Percentiles rank a stretch among this genome's conserved stretches.
Conservation (phyloP, 2,888 invertebrate species). For the Galeruca laticollis region DNA sequence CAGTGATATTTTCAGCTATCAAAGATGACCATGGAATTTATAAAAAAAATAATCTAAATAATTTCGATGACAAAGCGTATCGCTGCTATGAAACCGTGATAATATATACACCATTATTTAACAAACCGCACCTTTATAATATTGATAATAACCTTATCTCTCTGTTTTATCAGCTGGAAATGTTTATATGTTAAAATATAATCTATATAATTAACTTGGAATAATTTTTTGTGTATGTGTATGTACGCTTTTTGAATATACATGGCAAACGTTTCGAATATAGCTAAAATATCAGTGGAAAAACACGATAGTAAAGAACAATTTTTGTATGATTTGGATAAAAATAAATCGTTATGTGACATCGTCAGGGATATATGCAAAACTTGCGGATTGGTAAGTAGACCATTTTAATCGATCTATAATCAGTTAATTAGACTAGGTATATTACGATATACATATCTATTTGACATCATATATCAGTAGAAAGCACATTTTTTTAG, state of each 20-base stretch:
- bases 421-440: slow-evolving; percentile 9
- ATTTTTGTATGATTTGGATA: slow-evolving; percentile 56
- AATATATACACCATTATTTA: slow-evolving; percentile 15
- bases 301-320: slow-evolving; percentile 53
- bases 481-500: too few relatives aligned
- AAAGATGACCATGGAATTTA: neutral
- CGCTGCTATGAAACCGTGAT: slow-evolving; percentile 3
- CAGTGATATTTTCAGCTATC: neutral
- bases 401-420: neutral
- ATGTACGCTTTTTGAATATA: neutral
- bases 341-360: slow-evolving; percentile 50
- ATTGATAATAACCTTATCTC: slow-evolving; percentile 40
- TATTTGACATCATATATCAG: too few relatives aligned
- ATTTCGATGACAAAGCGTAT: too few relatives aligned
- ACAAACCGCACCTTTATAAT: slow-evolving; percentile 31
- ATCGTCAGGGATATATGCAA: slow-evolving; percentile 53
- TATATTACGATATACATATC: too few relatives aligned
- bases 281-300: slow-evolving; percentile 59
- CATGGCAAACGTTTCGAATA: slow-evolving; percentile 43
- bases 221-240: slow-evolving; percentile 14
- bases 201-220: slow-evolving; percentile 12
- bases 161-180: slow-evolving; percentile 36
- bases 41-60: too few relatives aligned
- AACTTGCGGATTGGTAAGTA: slow-evolving; percentile 52
- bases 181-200: slow-evolving; percentile 11